phyloP scores from a whole-genome alignment of 92 coral and sea anemone genomes.

The Epizoanthus rinbou region DNA sequence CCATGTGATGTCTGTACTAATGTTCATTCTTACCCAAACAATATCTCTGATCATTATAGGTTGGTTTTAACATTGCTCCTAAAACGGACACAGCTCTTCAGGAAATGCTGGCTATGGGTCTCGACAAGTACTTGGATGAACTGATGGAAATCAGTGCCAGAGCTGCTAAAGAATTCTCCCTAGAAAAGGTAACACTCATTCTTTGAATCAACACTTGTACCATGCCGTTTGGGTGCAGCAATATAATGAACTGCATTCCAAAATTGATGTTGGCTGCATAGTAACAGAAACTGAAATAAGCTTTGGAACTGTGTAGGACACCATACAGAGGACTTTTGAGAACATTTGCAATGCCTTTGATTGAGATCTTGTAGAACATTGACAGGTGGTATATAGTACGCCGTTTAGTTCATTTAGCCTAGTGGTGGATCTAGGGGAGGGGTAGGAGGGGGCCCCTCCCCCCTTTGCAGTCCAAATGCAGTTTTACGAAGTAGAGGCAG shows the following conservation, averaged over 20 bases:
- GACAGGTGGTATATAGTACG: too few species aligned
- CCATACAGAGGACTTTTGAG: neutral
- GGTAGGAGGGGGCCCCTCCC: too few species aligned
- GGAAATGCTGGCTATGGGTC: conserved; percentile 91
- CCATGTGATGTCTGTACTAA: too few species aligned
- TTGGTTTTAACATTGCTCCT: conserved; percentile 94
- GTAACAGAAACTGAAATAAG: neutral
- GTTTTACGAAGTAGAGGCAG: too few species aligned
- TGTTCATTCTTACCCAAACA: too few species aligned
- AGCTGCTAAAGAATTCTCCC: conserved; percentile 94
- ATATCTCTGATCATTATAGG: conserved; percentile 39
- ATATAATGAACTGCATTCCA: neutral
- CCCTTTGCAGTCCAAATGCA: too few species aligned
- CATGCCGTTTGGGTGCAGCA: neutral
- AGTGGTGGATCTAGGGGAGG: too few species aligned
- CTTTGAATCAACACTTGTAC: neutral
- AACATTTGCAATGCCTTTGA: too few species aligned
- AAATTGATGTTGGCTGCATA: neutral
- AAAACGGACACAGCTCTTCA: conserved; percentile 92
- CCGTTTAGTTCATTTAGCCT: too few species aligned
- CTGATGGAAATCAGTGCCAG: conserved; percentile 81
- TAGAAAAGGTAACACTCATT: conserved; percentile 76
- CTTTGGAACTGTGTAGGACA: neutral
- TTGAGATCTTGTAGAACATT: too few species aligned
- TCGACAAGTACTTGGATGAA: conserved; percentile 91